These are phyloP conservation scores for Ectropis crepuscularia DNA, from an alignment of 2,888 invertebrate genomes.

Conservation along the genomic window DNA sequence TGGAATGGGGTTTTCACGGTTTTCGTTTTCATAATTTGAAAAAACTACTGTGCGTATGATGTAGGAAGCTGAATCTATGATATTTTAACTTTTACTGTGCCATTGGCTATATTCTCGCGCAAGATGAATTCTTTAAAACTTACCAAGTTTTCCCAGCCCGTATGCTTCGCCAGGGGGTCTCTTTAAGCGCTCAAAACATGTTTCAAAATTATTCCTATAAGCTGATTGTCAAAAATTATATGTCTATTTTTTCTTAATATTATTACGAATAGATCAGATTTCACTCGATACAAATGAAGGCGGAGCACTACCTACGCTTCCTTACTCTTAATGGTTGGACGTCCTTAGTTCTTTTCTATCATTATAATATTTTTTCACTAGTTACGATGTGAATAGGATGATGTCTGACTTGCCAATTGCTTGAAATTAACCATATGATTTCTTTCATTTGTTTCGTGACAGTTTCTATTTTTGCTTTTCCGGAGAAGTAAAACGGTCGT, in stretches of 20 bases:
- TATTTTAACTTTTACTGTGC: not conserved
- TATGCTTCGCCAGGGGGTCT: constrained; percentile 35
- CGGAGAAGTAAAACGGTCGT: constrained; percentile 31
- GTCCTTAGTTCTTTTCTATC: constrained; percentile 60
- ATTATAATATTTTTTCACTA: constrained; percentile 66
- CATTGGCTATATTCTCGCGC: not conserved
- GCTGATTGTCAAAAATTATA: constrained; percentile 59
- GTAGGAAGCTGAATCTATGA: not conserved
- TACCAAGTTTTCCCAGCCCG: constrained; percentile 29
- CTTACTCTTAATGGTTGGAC: constrained; percentile 65
- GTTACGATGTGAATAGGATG: constrained; percentile 64
- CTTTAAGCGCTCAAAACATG: constrained; percentile 63
- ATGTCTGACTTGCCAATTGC: constrained; percentile 76
- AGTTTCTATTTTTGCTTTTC: constrained; percentile 68
- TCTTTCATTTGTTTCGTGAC: constrained; percentile 78
- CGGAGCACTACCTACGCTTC: constrained; percentile 55
- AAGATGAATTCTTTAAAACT: constrained; percentile 35
- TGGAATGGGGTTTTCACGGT: constrained; percentile 33
- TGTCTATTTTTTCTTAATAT: constrained; percentile 61
- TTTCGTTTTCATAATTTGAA: constrained; percentile 15
- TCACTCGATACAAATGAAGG: constrained; percentile 61
- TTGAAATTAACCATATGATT: constrained; percentile 81
- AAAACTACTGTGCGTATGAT: constrained; percentile 20
- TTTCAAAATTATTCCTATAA: constrained; percentile 56
- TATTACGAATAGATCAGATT: constrained; percentile 69